Evolutionary conservation across 2,888 invertebrate species (phyloP).

Genomic region (Drosophila borborema): DNA sequence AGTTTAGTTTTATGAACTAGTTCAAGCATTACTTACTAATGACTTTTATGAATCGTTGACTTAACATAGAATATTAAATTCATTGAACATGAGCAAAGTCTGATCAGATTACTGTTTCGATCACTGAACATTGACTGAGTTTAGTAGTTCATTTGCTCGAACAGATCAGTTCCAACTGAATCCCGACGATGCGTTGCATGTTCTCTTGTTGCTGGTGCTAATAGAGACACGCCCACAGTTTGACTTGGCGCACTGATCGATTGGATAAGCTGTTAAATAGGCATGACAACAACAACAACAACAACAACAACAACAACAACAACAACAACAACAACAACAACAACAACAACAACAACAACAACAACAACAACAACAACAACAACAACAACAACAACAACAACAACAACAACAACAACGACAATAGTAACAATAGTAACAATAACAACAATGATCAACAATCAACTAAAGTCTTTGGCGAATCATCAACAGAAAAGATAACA

Average conservation of each 20-base stretch:
- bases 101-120: neutral
- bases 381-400: conserved; percentile 17
- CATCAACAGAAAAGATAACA: conserved; percentile 34
- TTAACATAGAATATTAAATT: neutral
- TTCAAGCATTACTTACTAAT: neutral
- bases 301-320: conserved; percentile 17
- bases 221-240: conserved; percentile 33
- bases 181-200: neutral
- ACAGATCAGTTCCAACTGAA: neutral
- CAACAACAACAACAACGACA: conserved; percentile 16
- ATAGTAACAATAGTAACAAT: neutral
- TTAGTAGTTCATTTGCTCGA: neutral
- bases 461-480: conserved; percentile 20
- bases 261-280: conserved; percentile 47
- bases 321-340: conserved; percentile 7
- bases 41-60: neutral
- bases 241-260: conserved; percentile 46
- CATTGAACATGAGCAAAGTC: neutral
- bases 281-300: conserved; percentile 19
- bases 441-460: conserved; percentile 4
- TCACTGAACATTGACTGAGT: neutral
- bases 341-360: neutral
- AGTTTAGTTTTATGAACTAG: neutral
- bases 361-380: conserved; percentile 13
- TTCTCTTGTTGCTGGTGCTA: conserved; percentile 14